Evolutionary conservation across 1,140 invertebrate species (phyloP).

Genomic region (Rhyacophila brunnea): DNA sequence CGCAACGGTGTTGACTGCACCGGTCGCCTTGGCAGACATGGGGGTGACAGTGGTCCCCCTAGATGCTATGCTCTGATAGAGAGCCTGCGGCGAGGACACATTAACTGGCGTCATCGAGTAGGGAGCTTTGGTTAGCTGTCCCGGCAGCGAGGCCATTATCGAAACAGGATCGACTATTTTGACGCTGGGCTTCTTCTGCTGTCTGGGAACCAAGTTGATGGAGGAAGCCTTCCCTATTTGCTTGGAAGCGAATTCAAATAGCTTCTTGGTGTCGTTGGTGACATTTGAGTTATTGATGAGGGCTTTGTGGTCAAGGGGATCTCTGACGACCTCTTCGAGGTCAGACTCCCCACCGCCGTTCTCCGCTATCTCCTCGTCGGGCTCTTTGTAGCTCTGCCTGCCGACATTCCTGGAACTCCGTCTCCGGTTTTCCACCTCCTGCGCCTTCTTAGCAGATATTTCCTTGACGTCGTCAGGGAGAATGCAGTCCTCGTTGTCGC

Average conservation of each 20-base stretch:
- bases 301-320: conserved; percentile 59
- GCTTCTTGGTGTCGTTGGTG: conserved; percentile 70
- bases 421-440: conserved; percentile 38
- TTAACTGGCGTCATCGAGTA: conserved; percentile 32
- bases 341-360: conserved; percentile 65
- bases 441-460: background rate
- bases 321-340: conserved; percentile 63
- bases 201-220: conserved; percentile 43
- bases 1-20: conserved; percentile 39
- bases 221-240: background rate
- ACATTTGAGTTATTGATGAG: conserved; percentile 60
- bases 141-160: conserved; percentile 54
- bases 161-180: conserved; percentile 79
- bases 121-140: conserved; percentile 14
- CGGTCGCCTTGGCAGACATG: conserved; percentile 39
- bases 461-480: conserved; percentile 29
- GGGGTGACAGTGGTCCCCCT: conserved; percentile 49
- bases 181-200: conserved; percentile 72
- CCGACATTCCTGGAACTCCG: conserved; percentile 64
- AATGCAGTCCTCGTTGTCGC: conserved; percentile 30
- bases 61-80: conserved; percentile 47
- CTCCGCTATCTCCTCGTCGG: conserved; percentile 61
- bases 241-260: conserved; percentile 64
- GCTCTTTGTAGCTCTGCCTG: conserved; percentile 61
- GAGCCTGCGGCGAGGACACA: conserved; percentile 35